phyloP scores from a whole-genome alignment of 2,797 vertebrate species.

The Phylloscopus collybita region DNA sequence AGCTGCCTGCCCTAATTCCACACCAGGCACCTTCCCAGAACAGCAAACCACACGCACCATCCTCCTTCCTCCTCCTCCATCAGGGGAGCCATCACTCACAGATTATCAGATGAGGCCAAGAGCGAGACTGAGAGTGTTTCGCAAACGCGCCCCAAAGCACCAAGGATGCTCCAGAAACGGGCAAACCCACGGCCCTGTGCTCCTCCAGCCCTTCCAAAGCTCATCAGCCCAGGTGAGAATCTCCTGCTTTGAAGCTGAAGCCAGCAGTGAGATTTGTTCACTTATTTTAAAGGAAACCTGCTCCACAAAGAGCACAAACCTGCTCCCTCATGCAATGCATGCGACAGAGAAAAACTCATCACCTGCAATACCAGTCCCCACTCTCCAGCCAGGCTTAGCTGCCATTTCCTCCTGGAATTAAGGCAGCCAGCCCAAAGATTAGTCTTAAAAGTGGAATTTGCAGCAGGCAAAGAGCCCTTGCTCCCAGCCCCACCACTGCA shows the following conservation, averaged over 20 bases:
- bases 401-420: neutral
- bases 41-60: neutral
- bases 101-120: neutral
- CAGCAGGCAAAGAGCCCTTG: neutral
- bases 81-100: neutral
- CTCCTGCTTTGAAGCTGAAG: neutral
- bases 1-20: neutral
- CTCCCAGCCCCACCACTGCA: neutral
- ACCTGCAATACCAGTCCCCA: neutral
- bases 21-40: neutral
- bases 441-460: conserved; percentile 49
- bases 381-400: neutral
- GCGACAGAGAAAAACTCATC: neutral
- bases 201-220: neutral
- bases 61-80: neutral
- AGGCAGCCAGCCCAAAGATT: conserved; percentile 4
- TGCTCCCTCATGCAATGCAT: accelerated
- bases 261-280: neutral
- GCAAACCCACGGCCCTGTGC: neutral
- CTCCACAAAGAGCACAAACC: neutral
- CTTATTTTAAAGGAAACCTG: neutral
- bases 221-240: neutral
- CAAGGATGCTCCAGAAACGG: neutral
- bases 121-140: neutral
- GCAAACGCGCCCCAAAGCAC: neutral